These are phyloP conservation scores for Drosophila barbarae DNA, from an alignment of 2,888 invertebrate genomes.

Conservation along the genomic window DNA sequence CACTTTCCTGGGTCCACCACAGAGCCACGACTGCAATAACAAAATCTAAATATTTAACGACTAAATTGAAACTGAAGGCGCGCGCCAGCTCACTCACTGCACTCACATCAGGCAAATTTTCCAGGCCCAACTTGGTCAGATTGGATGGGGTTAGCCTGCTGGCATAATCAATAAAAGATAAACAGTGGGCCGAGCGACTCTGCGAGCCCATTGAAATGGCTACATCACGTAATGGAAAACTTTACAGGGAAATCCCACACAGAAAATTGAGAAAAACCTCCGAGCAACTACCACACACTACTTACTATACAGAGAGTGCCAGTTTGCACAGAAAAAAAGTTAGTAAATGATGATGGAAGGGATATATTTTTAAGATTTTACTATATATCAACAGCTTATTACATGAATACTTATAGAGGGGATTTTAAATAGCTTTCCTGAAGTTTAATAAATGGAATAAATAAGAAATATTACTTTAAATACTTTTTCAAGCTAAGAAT, in stretches of 20 bases:
- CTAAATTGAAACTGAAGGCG: slow-evolving; percentile 74
- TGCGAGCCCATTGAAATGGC: slow-evolving; percentile 53
- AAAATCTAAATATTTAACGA: slow-evolving; percentile 73
- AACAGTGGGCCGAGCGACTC: slow-evolving; percentile 58
- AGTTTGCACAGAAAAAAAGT: not conserved
- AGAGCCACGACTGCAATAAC: slow-evolving; percentile 45
- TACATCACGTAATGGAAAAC: slow-evolving; percentile 68
- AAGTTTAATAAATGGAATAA: not conserved
- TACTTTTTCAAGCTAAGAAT: too few species aligned
- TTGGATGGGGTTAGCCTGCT: slow-evolving; percentile 45
- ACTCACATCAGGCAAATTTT: slow-evolving; percentile 70
- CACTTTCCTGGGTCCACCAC: slow-evolving; percentile 14
- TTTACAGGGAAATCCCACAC: slow-evolving; percentile 46
- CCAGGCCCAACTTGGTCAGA: slow-evolving; percentile 44
- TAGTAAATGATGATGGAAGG: not conserved
- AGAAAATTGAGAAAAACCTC: slow-evolving; percentile 31
- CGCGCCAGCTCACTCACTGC: slow-evolving; percentile 31
- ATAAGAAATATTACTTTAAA: not conserved
- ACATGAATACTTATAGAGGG: not conserved
- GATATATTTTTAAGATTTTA: not conserved
- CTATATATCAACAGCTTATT: not conserved
- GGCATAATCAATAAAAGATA: slow-evolving; percentile 70
- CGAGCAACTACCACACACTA: slow-evolving; percentile 20
- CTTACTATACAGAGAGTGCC: not conserved
- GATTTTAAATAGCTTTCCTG: not conserved